Evolutionary conservation across 2,113 vertebrate species (phyloP).

Genomic region (Notarius quadriscutis): DNA sequence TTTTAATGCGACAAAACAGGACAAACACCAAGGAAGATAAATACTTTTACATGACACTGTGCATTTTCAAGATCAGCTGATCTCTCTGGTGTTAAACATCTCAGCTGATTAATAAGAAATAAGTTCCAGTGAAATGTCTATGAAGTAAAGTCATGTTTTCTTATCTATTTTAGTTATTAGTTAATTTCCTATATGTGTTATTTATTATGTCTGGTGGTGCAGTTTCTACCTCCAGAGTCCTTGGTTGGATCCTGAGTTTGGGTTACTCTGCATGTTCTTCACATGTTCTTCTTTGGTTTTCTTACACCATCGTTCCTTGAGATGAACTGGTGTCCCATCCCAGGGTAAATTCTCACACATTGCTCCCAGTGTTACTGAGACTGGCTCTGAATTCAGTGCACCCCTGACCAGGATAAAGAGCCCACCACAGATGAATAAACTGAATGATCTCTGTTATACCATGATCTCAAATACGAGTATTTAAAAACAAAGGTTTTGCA

Average conservation of each 20-base stretch:
- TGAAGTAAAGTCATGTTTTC: neutral
- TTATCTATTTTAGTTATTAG: neutral
- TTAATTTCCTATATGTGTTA: neutral
- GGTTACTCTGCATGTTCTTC: neutral
- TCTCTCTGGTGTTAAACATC: neutral
- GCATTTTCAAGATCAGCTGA: conserved; percentile 1
- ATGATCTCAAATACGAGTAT: neutral
- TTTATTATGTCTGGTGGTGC: neutral
- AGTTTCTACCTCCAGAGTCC: neutral
- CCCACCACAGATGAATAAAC: neutral
- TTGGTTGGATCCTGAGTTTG: neutral
- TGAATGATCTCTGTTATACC: neutral
- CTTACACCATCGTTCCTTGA: neutral
- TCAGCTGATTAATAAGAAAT: neutral
- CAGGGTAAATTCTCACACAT: neutral
- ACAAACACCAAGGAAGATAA: too few relatives aligned
- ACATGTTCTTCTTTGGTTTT: neutral
- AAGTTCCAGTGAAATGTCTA: neutral
- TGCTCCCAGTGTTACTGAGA: neutral
- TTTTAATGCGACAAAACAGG: too few relatives aligned
- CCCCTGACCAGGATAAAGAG: too few relatives aligned
- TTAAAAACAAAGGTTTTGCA: neutral
- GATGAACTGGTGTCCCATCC: neutral
- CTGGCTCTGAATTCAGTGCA: neutral
- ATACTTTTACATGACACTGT: too few relatives aligned